Base-by-base conservation (phyloP, 2,888 invertebrate species). In the Dynastes grantii region DNA sequence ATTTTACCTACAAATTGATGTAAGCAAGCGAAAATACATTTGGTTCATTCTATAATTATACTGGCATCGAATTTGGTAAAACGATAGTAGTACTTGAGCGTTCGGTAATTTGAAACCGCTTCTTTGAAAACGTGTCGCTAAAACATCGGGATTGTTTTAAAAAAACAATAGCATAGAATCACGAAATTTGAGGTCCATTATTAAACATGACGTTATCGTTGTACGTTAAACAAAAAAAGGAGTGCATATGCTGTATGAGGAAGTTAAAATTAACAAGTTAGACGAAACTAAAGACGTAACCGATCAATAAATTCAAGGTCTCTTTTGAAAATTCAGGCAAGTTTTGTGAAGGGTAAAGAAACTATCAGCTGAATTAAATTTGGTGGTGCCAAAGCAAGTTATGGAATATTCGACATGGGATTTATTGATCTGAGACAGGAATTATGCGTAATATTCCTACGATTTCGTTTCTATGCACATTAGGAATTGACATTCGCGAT, bases 221-320 rank as follows among this genome's bases (percentile, higher is more conserved):
- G 45, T 11, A 45, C 2, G 45, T 2, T 45, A 9, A 32, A 32
- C 11, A 45, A 45, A 45, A 45, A 45, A 45, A 45, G 8, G 45
- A 45, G 45, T 45, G 8, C 9, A 8, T 45, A 65, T 40, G 32
- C 3, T 37, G 40, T 6, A 40, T 13, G 65, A 40, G 13, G 61
- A 65, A 13, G 8, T 65, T 40, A 65, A 65, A 65, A 65, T 65
- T 40, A 40, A 11, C 40, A 65, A 40, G 16, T 67, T 67, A 67
- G 8, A 32, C 32, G 64, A 64, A 64, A n/a, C 64, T 32, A 16
- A 64, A 67, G 45, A 45, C 40, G 32, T 16, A 32, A 6, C 16
- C 32, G 67, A 67, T 49, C 67, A 67, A 67, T 67, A 67, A 16
- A 67, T 67, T 67, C 45, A 67, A 67, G 67, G 67, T 29, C 67